Evolutionary conservation across 1,140 invertebrate species (phyloP), one percentile per base, ranked within the genome.

Genomic region (Diorhabda carinulata): DNA sequence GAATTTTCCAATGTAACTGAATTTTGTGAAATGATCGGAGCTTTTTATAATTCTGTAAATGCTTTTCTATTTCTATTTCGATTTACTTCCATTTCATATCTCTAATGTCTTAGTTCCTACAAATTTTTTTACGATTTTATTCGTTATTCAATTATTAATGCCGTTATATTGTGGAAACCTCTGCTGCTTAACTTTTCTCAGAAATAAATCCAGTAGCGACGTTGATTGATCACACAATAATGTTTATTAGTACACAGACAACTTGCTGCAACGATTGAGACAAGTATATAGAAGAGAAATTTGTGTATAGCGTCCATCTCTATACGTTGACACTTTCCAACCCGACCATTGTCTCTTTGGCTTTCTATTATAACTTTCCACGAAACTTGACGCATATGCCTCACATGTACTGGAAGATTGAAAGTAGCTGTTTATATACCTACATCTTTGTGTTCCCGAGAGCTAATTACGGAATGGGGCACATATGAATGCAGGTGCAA

Each of bases 281-380:
- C 41, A 40, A 41, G n/a, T 10, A 9, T 10, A 42, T 4, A 57
- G 45, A 43, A 4, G 10, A 64, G 60, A 62, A 43, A 45, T 59
- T 40, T 56, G 43, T 62, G 41, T 61, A 59, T 59, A 60, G 66
- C 70, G 69, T 72, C 72, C 68, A 65, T 72, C 43, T 65, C 67
- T 71, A 73, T 73, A 70, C 71, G 72, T 74, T 71, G 73, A 73
- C 71, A 73, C 69, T 67, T 74, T n/a, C 71, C 73, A 71, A 25
- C 25, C 25, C 25, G 25, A 25, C 25, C 25, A 25, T 25, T 25
- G 25, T 25, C 25, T 25, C 25, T 25, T 25, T 25, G 25, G 25
- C 25, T 25, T 25, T 25, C 71, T 74, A 74, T 73, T 65, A 65
- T 57, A 57, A 58, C 56, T 65, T 65, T 65, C 64, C 64, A 65